Evolutionary conservation across 2,888 invertebrate species (phyloP), one percentile per base, ranked within the genome.

Genomic region (Scaeva pyrastri): DNA sequence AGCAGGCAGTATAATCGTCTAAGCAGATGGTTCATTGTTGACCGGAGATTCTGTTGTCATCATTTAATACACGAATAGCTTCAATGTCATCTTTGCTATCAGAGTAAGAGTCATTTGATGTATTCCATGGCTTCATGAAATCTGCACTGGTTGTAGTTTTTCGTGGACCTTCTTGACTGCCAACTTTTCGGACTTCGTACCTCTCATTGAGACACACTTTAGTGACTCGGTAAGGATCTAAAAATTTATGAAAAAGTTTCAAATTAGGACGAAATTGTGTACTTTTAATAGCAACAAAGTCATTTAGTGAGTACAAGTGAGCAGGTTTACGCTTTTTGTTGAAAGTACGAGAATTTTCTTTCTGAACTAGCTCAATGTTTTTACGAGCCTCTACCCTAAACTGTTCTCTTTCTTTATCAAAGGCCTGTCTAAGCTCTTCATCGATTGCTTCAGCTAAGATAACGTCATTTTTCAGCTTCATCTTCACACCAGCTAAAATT

Each of bases 121-220:
- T 48, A 16, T 16, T 48, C 45, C 45, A 48, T 48, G 45, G 45
- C 45, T 48, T 48, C 45, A 48, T 48, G 6, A 48, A 48, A 19
- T 48, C 45, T 48, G 45, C 45, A 48, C 45, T 48, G 6, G 45
- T 48, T 48, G 19, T 48, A 16, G 45, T 48, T 48, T 48, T 48
- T 48, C 45, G 45, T 16, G 45, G 45, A 8, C 45, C 16, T 48
- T 48, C 16, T 16, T 48, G 16, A 48, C 45, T n/a, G n/a, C n/a
- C 26, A 26, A 52, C 21, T 14, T 52, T 52, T 4, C 50, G 50
- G 2, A 52, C 21, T 23, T 52, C 50, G 12, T 52, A 52, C 23
- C 50, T 52, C 50, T 52, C 50, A 52, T 52, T 52, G 21, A 23
- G 50, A 52, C 50, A 52, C n/a, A n/a, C n/a, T n/a, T n/a, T n/a